These are phyloP conservation scores for Drosophila anomelani DNA, from an alignment of 2,888 invertebrate genomes.

Conservation along the genomic window DNA sequence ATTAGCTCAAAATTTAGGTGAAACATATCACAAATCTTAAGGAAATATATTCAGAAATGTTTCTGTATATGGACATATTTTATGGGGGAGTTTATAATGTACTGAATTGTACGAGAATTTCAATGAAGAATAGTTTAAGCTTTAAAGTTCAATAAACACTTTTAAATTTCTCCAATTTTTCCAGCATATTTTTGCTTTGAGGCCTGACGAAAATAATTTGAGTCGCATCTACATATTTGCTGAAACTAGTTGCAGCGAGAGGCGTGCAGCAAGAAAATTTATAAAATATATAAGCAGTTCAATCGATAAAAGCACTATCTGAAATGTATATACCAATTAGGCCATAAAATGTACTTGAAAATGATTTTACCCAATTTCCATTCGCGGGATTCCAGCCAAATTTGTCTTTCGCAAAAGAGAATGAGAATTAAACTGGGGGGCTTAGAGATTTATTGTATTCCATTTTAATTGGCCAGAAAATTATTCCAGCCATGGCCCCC, in stretches of 20 bases:
- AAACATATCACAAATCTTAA: too few relatives aligned
- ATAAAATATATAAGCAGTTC: slow-evolving; percentile 17
- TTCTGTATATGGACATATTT: too few relatives aligned
- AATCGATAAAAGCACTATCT: slow-evolving; percentile 12
- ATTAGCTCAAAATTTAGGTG: not conserved
- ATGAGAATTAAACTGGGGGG: slow-evolving; percentile 27
- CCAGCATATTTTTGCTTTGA: not conserved
- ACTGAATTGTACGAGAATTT: too few relatives aligned
- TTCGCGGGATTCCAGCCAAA: slow-evolving; percentile 36
- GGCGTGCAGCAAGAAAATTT: not conserved
- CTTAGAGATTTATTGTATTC: slow-evolving; percentile 52
- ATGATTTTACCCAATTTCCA: slow-evolving; percentile 36
- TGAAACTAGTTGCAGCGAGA: slow-evolving; percentile 3
- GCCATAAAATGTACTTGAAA: slow-evolving; percentile 74
- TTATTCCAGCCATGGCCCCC: slow-evolving; percentile 45
- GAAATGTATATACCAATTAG: slow-evolving; percentile 57
- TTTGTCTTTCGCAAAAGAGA: slow-evolving; percentile 60
- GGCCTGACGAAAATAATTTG: not conserved
- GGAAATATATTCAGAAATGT: too few relatives aligned
- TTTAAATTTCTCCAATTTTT: not conserved
- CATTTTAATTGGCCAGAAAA: slow-evolving; percentile 64
- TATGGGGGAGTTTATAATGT: too few relatives aligned
- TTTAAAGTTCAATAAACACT: too few relatives aligned
- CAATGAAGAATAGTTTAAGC: too few relatives aligned
- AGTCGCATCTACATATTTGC: not conserved